phyloP scores from a whole-genome alignment of 1,140 invertebrate genomes.

The Augochlora pura region DNA sequence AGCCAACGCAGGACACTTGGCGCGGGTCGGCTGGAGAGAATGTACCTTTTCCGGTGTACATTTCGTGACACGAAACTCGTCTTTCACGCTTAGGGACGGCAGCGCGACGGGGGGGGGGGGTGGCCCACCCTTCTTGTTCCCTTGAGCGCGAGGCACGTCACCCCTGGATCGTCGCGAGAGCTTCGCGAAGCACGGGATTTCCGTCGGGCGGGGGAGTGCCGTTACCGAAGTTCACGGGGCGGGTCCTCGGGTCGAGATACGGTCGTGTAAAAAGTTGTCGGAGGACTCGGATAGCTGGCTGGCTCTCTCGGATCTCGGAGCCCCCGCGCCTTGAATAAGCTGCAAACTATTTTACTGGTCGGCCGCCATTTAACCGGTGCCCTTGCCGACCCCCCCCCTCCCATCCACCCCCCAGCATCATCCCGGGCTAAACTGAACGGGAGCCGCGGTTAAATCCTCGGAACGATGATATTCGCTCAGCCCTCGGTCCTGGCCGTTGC shows the following conservation, averaged over 20 bases:
- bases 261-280: constrained; percentile 51
- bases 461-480: constrained; percentile 46
- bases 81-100: not conserved
- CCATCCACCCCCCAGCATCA: not conserved
- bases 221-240: constrained; percentile 45
- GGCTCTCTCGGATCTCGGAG: constrained; percentile 34
- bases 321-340: constrained; percentile 49
- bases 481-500: not conserved
- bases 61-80: constrained; percentile 1
- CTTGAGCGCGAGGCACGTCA: constrained; percentile 6
- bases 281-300: constrained; percentile 2
- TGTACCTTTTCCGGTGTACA: not conserved
- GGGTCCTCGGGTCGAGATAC: constrained; percentile 20
- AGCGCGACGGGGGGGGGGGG: not conserved
- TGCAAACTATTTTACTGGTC: constrained; percentile 52
- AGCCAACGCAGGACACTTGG: not conserved
- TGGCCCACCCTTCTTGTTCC: no score
- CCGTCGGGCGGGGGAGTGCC: constrained; percentile 24
- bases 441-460: constrained; percentile 44
- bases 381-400: not conserved
- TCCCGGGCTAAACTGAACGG: constrained; percentile 6
- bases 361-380: constrained; percentile 49
- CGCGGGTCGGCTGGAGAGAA: not conserved
- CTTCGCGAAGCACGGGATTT: constrained; percentile 33
- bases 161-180: constrained; percentile 27